These are phyloP conservation scores for Natrix natrix DNA, from an alignment of 2,797 vertebrate genomes.

Conservation along the genomic window DNA sequence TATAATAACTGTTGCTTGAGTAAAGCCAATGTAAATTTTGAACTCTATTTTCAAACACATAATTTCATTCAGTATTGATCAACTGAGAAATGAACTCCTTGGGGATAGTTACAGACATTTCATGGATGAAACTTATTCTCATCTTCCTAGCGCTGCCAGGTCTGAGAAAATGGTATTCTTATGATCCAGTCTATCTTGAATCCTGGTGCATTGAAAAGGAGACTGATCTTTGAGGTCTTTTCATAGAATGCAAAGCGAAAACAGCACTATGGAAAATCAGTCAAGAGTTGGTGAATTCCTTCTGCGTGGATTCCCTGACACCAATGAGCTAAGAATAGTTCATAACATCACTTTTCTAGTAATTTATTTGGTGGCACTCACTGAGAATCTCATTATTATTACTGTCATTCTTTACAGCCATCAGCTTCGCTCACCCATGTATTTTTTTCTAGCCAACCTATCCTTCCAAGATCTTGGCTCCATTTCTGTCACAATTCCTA, in stretches of 20 bases:
- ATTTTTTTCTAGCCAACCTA: background rate
- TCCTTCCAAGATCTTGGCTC: background rate
- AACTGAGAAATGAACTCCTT: background rate
- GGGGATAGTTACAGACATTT: background rate
- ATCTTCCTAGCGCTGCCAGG: background rate
- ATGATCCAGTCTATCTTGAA: background rate
- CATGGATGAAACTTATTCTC: background rate
- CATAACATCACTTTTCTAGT: background rate
- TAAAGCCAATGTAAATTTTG: background rate
- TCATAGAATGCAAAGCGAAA: background rate
- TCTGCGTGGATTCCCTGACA: background rate
- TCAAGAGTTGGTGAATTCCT: background rate
- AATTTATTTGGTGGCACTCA: background rate
- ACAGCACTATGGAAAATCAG: background rate
- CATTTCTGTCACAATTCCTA: background rate
- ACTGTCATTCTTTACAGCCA: background rate
- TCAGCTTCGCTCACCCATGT: background rate
- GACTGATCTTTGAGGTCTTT: background rate
- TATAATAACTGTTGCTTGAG: background rate
- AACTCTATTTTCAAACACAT: background rate
- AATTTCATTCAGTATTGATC: background rate
- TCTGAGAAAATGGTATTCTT: background rate
- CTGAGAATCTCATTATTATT: background rate
- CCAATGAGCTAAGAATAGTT: background rate
- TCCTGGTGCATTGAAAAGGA: background rate